phyloP scores from a whole-genome alignment of 2,113 vertebrate species.

The Polypterus senegalus region DNA sequence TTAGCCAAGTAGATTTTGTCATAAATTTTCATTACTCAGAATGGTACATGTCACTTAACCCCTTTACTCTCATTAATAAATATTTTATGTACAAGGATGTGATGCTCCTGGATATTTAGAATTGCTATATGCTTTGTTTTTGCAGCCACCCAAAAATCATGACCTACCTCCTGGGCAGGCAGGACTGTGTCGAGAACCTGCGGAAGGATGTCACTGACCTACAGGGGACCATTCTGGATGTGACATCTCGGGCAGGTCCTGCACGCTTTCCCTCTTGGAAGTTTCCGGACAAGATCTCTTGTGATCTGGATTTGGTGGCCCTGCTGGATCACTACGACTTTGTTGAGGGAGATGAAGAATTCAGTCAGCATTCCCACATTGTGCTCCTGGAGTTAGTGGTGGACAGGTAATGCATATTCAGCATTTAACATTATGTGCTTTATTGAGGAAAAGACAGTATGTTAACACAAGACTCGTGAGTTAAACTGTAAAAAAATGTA shows the following conservation, averaged over 20 bases:
- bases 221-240: constrained; percentile 65
- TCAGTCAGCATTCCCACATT: constrained; percentile 70
- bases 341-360: constrained; percentile 51
- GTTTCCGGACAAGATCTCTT: constrained; percentile 72
- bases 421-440: neutral
- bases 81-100: neutral
- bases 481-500: too few species aligned
- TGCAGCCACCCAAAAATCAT: constrained; percentile 23
- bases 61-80: too few species aligned
- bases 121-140: neutral
- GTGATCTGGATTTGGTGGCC: constrained; percentile 63
- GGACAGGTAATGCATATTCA: constrained; percentile 66
- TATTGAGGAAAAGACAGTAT: too few species aligned
- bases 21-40: too few species aligned
- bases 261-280: constrained; percentile 77
- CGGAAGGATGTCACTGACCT: constrained; percentile 75
- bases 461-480: too few species aligned
- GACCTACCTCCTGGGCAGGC: constrained; percentile 54
- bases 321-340: constrained; percentile 71
- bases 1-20: too few species aligned
- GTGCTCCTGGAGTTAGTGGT: constrained; percentile 78
- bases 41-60: too few species aligned
- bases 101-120: too few species aligned
- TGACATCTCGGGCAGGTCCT: constrained; percentile 64
- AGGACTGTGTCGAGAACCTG: constrained; percentile 72